Evolutionary conservation across 2,113 vertebrate genomes (phyloP).

Genomic region (Oceanodroma tethys): DNA sequence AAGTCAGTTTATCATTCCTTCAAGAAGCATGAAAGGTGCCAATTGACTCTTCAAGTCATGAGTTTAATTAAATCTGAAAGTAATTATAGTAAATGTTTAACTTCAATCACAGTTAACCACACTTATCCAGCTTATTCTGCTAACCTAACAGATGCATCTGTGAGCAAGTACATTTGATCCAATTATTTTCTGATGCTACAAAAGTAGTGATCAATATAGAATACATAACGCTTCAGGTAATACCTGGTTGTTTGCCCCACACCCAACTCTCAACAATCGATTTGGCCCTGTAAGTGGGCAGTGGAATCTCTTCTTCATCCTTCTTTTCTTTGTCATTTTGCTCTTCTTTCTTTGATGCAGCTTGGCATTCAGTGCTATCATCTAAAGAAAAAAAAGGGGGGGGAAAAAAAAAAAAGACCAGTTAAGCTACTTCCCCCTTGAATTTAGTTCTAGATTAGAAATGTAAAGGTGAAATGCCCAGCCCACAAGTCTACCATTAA

Average conservation of each 20-base stretch:
- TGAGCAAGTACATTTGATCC: neutral
- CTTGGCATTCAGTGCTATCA: slow-evolving; percentile 85
- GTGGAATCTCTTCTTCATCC: slow-evolving; percentile 88
- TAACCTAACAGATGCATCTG: neutral
- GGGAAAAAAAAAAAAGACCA: neutral
- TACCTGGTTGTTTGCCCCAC: slow-evolving; percentile 97
- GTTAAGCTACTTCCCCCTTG: neutral
- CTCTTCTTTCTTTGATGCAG: slow-evolving; percentile 90
- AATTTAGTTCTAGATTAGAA: neutral
- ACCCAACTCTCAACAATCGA: slow-evolving; percentile 98
- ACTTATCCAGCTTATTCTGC: neutral
- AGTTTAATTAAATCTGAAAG: neutral
- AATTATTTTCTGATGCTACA: neutral
- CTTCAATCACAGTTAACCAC: neutral
- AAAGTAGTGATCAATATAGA: neutral
- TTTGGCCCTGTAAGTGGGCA: slow-evolving; percentile 81
- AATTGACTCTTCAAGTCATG: neutral
- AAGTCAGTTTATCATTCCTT: neutral
- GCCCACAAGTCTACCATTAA: neutral
- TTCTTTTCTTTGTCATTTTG: slow-evolving; percentile 95
- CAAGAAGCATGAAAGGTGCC: neutral
- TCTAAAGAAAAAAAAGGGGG: slow-evolving; percentile 68
- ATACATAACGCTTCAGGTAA: neutral
- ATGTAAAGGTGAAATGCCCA: neutral
- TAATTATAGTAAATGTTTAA: neutral